Evolutionary conservation across 2,888 invertebrate species (phyloP), one percentile per base, ranked within the genome.

Genomic region (Deilephila porcellus): DNA sequence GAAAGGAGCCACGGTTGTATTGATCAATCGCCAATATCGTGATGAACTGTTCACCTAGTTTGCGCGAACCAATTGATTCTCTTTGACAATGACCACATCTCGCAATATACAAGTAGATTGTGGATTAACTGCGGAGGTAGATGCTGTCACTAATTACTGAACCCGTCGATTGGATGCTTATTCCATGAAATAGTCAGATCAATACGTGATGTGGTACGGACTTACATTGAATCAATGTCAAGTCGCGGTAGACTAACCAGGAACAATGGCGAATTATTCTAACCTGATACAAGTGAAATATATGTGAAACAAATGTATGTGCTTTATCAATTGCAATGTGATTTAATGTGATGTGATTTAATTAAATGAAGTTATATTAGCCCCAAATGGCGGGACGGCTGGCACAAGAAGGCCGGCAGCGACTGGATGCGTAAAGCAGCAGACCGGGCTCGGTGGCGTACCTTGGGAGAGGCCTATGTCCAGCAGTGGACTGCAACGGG

Each of bases 31-130:
- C 4, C 62, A 62, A 62, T 32, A 62, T 19, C 19, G 19, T 37
- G n/a, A 63, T 63, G 63, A 63, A 19, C 56, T 56, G 34, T 63
- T 63, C 63, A 37, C 63, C n/a, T 37, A 63, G 34, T 63, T 63
- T 34, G n/a, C 34, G n/a, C 7, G 63, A 63, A 34, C 29, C 0
- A 37, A 63, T 37, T 63, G 19, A 8, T 37, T 63, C 63, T 37
- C 37, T 34, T 37, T 63, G n/a, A 29, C 62, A 17, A 17, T 32
- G 56, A 17, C 62, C 29, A 62, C 29, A 62, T 29, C 19, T 1
- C 1, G 19, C 6, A 32, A 37, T 7, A n/a, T n/a, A 37, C 37
- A 32, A 45, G 62, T 62, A 62, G 29, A 63, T 34, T n/a, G 37
- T n/a, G 7, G 63, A 37, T 63, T n/a, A 37, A 34, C 32, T 34